phyloP scores from a whole-genome alignment of 2,113 vertebrate species.

The Cisticola juncidis region DNA sequence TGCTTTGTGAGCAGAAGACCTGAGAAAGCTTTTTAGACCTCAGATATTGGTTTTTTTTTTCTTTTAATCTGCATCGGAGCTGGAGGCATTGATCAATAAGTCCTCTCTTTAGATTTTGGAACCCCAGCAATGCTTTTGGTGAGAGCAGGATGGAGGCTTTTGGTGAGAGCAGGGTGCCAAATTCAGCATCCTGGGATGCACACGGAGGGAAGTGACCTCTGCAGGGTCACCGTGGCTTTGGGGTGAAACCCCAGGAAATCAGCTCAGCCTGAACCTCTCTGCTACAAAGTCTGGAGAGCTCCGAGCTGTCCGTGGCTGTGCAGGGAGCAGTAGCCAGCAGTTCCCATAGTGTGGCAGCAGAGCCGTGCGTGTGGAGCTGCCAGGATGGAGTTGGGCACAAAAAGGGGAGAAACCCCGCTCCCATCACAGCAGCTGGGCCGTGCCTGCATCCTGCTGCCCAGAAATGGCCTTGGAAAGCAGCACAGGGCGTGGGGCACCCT shows the following conservation, averaged over 20 bases:
- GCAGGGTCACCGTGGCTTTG: rapidly evolving
- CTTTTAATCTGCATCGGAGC: not conserved
- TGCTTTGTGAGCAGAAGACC: not conserved
- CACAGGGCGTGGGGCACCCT: rapidly evolving
- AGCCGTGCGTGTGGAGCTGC: not conserved
- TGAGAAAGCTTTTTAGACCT: not conserved
- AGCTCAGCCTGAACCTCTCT: not conserved
- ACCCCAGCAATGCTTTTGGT: not conserved
- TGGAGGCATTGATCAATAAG: not conserved
- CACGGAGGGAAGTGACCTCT: not conserved
- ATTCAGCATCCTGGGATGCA: rapidly evolving
- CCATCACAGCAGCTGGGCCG: rapidly evolving
- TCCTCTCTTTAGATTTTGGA: not conserved
- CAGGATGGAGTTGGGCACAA: not conserved
- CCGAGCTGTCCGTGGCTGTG: not conserved
- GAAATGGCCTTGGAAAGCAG: rapidly evolving
- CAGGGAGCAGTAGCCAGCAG: slow-evolving; percentile 44
- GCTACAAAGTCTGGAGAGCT: not conserved
- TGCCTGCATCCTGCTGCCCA: not conserved
- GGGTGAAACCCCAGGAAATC: not conserved
- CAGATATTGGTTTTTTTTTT: not conserved
- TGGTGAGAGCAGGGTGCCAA: not conserved
- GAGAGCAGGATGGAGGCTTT: not conserved
- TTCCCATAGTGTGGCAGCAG: slow-evolving; percentile 78
- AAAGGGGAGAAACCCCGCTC: not conserved